Evolutionary conservation across 2,797 vertebrate species (phyloP).

Genomic region (Halcyon chelicuti): DNA sequence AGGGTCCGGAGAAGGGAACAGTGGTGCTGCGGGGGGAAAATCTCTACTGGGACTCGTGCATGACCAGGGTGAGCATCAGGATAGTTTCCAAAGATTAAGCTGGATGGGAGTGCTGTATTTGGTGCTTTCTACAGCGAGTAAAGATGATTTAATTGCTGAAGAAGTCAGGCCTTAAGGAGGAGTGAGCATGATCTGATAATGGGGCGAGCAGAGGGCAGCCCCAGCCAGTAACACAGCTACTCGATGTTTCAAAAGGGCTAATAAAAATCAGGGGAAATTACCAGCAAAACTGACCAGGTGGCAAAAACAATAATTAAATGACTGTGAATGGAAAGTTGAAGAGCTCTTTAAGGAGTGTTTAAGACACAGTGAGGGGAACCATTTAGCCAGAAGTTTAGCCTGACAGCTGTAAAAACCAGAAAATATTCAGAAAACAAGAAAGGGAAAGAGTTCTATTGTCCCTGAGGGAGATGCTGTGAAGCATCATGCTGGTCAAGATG

Average conservation of each 20-base stretch:
- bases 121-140: background rate
- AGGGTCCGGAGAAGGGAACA: background rate
- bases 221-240: background rate
- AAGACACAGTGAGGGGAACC: background rate
- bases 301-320: conserved; percentile 19
- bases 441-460: background rate
- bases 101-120: background rate
- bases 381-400: background rate
- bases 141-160: background rate
- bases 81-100: background rate
- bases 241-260: background rate
- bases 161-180: background rate
- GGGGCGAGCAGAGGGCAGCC: background rate
- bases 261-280: background rate
- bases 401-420: background rate
- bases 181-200: background rate
- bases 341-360: background rate
- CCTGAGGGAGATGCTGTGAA: background rate
- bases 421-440: background rate
- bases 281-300: conserved; percentile 24
- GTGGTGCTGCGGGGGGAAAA: background rate
- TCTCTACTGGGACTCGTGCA: accelerated
- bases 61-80: background rate
- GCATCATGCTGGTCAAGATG: background rate
- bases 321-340: conserved; percentile 27